phyloP scores from a whole-genome alignment of 2,113 vertebrate species.

The Hydrolagus affinis region DNA sequence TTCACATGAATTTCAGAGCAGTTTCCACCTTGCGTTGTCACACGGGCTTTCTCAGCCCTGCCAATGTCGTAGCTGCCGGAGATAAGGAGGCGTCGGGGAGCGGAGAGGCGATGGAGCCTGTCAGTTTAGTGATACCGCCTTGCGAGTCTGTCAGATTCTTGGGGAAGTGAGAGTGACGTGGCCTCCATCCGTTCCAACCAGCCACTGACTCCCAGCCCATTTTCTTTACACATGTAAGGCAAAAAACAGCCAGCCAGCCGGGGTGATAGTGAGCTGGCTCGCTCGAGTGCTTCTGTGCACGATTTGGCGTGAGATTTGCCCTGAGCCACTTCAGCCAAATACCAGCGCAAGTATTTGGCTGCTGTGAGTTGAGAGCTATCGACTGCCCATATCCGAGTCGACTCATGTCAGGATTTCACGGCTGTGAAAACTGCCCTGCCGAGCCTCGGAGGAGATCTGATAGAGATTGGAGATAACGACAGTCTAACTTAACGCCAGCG shows the following conservation, averaged over 20 bases:
- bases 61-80: constrained; percentile 42
- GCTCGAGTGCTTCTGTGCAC: constrained; percentile 40
- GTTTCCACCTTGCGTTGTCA: constrained; percentile 39
- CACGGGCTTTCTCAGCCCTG: constrained; percentile 53
- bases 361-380: no score
- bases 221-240: constrained; percentile 44
- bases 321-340: constrained; percentile 34
- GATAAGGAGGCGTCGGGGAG: constrained; percentile 80
- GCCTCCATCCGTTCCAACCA: constrained; percentile 35
- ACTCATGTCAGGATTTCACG: constrained; percentile 44
- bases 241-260: constrained; percentile 45
- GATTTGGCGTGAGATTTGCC: constrained; percentile 38
- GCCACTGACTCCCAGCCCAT: constrained; percentile 32
- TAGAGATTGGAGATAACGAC: no score
- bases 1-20: neutral
- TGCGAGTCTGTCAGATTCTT: constrained; percentile 53
- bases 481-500: no score
- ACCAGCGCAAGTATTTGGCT: constrained; percentile 27
- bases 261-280: constrained; percentile 43
- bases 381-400: no score
- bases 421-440: no score
- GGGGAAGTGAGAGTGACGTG: constrained; percentile 47
- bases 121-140: constrained; percentile 53
- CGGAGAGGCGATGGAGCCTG: constrained; percentile 63
- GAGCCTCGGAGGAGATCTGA: no score